Percentiles rank a stretch among this genome's conserved stretches.
Conservation (phyloP, 2,888 invertebrate species). For the Agrotis puta region DNA sequence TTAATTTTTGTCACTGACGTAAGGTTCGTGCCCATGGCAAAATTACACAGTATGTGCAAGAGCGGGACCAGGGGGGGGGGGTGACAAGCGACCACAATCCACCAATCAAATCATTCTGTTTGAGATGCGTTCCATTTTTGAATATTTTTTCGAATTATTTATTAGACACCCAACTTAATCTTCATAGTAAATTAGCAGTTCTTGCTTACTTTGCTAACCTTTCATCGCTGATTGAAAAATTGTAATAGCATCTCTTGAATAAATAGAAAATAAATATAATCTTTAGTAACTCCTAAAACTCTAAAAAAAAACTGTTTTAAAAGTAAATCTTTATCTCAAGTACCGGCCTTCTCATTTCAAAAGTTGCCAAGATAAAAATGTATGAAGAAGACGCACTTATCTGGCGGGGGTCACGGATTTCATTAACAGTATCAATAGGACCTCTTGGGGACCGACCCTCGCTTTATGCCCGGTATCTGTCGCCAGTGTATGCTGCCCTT, state of each 20-base stretch:
- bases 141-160: no score
- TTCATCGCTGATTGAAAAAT: slow-evolving; percentile 16
- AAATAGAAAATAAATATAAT: slow-evolving; percentile 7
- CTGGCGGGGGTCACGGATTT: slow-evolving; percentile 80
- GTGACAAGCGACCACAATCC: no score
- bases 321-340: slow-evolving; percentile 36
- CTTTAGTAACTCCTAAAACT: neutral
- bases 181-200: no score
- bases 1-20: no score
- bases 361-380: slow-evolving; percentile 55
- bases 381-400: slow-evolving; percentile 64
- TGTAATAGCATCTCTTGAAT: slow-evolving; percentile 4
- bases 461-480: slow-evolving; percentile 65
- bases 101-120: no score
- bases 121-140: no score
- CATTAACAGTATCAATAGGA: slow-evolving; percentile 82
- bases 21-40: no score
- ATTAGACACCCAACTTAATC: no score
- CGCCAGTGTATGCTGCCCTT: slow-evolving; percentile 67
- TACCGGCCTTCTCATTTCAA: slow-evolving; percentile 42
- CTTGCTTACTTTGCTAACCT: neutral
- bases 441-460: slow-evolving; percentile 71
- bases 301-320: neutral
- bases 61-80: no score
- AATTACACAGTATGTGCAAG: no score